Percentiles rank a stretch among this genome's conserved stretches.
phyloP scores from a whole-genome alignment of 2,888 invertebrate genomes.

The Ctena decussata region DNA sequence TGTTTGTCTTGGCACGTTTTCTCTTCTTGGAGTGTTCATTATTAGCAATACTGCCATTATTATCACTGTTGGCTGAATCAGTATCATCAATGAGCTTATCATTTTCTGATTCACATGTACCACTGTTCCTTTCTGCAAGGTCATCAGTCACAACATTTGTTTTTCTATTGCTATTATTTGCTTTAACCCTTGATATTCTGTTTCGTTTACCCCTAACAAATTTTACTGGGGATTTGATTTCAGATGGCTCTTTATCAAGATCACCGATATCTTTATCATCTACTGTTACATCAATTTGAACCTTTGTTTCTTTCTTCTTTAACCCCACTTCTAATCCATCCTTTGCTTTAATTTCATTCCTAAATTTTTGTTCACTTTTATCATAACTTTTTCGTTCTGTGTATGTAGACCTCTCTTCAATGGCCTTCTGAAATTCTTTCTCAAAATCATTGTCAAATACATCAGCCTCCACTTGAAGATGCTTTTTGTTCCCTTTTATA shows the following conservation, averaged over 20 bases:
- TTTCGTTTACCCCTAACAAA: background rate
- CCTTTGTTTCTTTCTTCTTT: background rate
- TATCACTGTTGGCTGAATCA: background rate
- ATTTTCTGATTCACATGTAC: background rate
- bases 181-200: background rate
- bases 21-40: conserved; percentile 16
- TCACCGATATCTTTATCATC: background rate
- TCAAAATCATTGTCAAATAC: background rate
- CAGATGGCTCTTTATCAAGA: background rate
- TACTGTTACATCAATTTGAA: background rate
- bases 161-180: background rate
- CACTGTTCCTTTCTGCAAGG: background rate
- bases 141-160: background rate
- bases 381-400: background rate
- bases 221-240: background rate
- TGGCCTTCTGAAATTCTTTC: conserved; percentile 3
- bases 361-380: background rate
- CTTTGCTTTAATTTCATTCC: background rate
- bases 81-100: background rate
- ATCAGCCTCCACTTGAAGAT: background rate
- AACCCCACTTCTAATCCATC: background rate
- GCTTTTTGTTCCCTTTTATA: conserved; percentile 13
- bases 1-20: conserved; percentile 3
- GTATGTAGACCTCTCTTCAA: background rate
- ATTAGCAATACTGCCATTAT: background rate